A percentile compares a stretch with the other conserved stretches of the same genome.
Evolutionary conservation across 2,888 invertebrate genomes (phyloP).

Genomic region (Bugulina stolonifera): DNA sequence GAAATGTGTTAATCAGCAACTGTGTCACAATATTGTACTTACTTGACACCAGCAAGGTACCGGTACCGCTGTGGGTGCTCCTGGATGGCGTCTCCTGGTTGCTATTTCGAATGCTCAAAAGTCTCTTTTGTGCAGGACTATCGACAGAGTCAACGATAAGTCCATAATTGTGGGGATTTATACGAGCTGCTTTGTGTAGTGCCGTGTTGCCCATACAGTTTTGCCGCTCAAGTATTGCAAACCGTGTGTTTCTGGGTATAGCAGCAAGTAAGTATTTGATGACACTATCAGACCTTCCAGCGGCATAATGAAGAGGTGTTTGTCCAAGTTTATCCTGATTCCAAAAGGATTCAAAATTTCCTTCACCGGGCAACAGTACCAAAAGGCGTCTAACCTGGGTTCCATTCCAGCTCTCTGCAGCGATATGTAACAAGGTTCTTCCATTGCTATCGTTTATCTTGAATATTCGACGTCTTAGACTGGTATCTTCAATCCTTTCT

Average conservation of each 20-base stretch:
- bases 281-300: background rate
- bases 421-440: background rate
- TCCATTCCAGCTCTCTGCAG: background rate
- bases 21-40: too few species aligned
- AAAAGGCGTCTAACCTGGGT: background rate
- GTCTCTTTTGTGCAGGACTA: too few species aligned
- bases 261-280: background rate
- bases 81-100: too few species aligned
- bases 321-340: background rate
- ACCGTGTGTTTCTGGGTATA: background rate
- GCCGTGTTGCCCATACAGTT: background rate
- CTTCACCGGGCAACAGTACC: background rate
- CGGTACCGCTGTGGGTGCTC: too few species aligned
- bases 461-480: too few species aligned
- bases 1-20: too few species aligned
- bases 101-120: too few species aligned
- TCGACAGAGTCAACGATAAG: too few species aligned
- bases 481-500: too few species aligned
- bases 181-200: background rate
- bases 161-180: too few species aligned
- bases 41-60: too few species aligned
- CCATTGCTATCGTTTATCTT: background rate
- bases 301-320: constrained; percentile 13
- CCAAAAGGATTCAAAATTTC: background rate
- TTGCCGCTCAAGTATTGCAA: background rate